Base-by-base conservation (phyloP, 92 coral and sea anemone genomes). In the Isaurus tuberculatus region DNA sequence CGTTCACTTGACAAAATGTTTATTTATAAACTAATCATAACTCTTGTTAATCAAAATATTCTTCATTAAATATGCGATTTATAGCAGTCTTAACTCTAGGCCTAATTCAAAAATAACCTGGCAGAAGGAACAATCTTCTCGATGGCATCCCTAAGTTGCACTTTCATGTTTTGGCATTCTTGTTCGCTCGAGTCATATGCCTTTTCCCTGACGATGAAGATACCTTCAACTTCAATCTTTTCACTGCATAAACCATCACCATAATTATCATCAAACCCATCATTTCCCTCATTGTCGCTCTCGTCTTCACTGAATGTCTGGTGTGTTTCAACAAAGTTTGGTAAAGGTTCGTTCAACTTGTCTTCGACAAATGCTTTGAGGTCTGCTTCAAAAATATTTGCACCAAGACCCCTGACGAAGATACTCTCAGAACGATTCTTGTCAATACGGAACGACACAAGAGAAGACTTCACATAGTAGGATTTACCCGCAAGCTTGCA, bases 141-240 rank as follows among this genome's bases (percentile, higher is more conserved):
- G 60, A 77, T 26, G 13, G 36, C 34, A 53, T 5, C 15, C 36
- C 58, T 42, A 46, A 77, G 70, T 57, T 23, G 34, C 10, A 26
- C 34, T 60, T 58, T 36, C 55, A 77, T 23, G 23, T 10, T 33
- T 60, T 57, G 5, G 20, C 70, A 77, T 4, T 77, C 36, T 22
- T 23, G 46, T 58, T 77, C 36, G 23, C 48, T 36, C 23, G 82
- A 77, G 22, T 77, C 82, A 60, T 33, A 77, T 1, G 25, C 7
- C 25, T 77, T 77, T 15, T 77, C 82, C 14, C 82, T 57, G 14
- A 58, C 0, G 34, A 77, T 77, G 16, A 58, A 14, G 22, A 77
- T 15, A 2, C 58, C 33, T n/a, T 32, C 36, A 34, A 77, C 55
- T 77, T 77, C 22, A 19, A 77, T 58, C 16, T 58, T 34, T 17